Conservation (phyloP, 2,888 invertebrate species). For the Macrosoma leucophasiata region DNA sequence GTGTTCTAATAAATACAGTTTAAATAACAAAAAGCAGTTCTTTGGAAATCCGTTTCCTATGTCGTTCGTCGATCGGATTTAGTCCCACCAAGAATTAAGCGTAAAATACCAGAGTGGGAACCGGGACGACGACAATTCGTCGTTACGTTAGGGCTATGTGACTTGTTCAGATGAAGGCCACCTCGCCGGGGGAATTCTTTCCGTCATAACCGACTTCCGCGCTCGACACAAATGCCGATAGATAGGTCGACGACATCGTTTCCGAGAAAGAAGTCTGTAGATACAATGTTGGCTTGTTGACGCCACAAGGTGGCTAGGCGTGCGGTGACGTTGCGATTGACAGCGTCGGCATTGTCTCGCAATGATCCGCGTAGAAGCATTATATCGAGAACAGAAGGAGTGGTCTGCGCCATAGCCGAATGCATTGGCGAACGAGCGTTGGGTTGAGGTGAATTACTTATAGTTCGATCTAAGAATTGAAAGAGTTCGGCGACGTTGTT, state of each 20-base stretch:
- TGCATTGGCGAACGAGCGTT: conserved; percentile 66
- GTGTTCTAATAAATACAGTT: no score
- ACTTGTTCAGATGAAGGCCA: conserved; percentile 41
- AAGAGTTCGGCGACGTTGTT: conserved; percentile 54
- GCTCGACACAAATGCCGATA: conserved; percentile 68
- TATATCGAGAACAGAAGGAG: conserved; percentile 79
- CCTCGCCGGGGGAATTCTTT: conserved; percentile 43
- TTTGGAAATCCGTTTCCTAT: no score
- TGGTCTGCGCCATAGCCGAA: conserved; percentile 85
- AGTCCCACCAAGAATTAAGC: no score
- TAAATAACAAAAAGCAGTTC: no score
- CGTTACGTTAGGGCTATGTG: conserved; percentile 17
- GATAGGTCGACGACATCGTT: conserved; percentile 82
- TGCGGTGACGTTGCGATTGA: conserved; percentile 81
- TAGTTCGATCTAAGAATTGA: conserved; percentile 55
- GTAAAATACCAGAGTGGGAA: conserved; percentile 36
- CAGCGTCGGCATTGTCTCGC: conserved; percentile 77
- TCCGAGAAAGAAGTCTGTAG: conserved; percentile 83
- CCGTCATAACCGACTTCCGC: conserved; percentile 62
- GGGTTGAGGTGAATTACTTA: conserved; percentile 52
- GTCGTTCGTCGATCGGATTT: no score
- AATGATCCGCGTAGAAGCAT: conserved; percentile 77
- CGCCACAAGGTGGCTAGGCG: conserved; percentile 82
- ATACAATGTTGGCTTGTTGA: conserved; percentile 80
- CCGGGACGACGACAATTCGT: conserved; percentile 37